These are phyloP conservation scores for Streblospio benedicti DNA, from an alignment of 1,140 invertebrate genomes.

Conservation along the genomic window DNA sequence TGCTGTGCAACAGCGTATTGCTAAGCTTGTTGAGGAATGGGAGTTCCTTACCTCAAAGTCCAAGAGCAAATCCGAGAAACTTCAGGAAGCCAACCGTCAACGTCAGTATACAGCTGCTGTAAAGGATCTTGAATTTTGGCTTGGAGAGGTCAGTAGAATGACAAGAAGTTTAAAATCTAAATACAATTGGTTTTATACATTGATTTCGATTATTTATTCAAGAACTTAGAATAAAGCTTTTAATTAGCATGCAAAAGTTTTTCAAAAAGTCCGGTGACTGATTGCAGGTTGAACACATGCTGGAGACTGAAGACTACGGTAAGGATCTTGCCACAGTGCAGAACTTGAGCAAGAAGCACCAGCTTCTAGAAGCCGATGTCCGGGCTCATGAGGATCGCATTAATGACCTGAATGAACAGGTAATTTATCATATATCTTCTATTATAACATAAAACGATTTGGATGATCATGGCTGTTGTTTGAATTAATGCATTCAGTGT, in stretches of 20 bases:
- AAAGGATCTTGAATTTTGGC: constrained; percentile 99
- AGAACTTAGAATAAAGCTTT: too few relatives aligned
- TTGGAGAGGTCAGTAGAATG: constrained; percentile 73
- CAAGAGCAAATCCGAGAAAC: constrained; percentile 90
- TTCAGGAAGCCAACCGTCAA: constrained; percentile 98
- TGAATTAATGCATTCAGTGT: background rate
- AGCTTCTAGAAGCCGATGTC: constrained; percentile 94
- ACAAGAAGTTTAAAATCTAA: background rate
- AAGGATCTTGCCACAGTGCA: constrained; percentile 98
- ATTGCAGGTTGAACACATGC: constrained; percentile 67
- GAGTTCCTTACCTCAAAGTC: constrained; percentile 95
- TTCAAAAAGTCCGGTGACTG: too few relatives aligned
- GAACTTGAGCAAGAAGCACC: constrained; percentile 98
- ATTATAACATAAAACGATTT: background rate
- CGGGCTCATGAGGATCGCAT: constrained; percentile 83
- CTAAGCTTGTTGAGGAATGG: constrained; percentile 96
- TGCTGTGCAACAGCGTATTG: constrained; percentile 60
- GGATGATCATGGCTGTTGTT: background rate
- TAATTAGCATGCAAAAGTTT: too few relatives aligned
- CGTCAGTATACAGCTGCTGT: constrained; percentile 97
- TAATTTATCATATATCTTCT: too few relatives aligned
- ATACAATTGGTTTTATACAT: background rate
- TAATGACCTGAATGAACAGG: constrained; percentile 58
- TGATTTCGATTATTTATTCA: background rate
- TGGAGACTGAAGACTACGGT: constrained; percentile 93